Conservation (phyloP, 2,113 vertebrate genomes). For the Cisticola juncidis region DNA sequence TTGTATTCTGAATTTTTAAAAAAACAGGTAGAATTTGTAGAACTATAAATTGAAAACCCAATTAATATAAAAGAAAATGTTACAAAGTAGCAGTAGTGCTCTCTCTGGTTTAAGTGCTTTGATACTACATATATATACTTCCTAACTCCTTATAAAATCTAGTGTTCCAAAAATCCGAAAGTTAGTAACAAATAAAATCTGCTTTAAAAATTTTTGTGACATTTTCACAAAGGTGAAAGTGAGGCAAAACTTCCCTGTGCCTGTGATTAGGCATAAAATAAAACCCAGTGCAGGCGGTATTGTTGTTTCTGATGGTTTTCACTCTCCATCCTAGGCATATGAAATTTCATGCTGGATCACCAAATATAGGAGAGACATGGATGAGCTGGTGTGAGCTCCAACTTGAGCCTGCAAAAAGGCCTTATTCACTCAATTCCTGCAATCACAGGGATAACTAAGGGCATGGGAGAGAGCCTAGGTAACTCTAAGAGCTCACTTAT, state of each 20-base stretch:
- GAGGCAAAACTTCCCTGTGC: background rate
- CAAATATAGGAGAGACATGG: rapidly evolving
- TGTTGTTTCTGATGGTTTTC: background rate
- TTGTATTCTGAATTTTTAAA: background rate
- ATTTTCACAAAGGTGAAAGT: background rate
- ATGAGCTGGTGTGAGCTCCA: background rate
- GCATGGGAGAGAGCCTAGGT: background rate
- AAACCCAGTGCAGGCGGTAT: background rate
- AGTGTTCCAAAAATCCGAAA: background rate
- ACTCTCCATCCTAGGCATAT: background rate
- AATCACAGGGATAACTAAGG: background rate
- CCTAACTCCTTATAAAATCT: background rate
- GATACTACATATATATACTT: background rate
- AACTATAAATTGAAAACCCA: background rate
- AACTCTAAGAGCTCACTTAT: background rate
- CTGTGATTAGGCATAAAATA: background rate
- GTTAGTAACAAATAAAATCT: background rate
- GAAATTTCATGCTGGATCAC: background rate
- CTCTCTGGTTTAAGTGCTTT: background rate
- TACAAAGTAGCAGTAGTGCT: background rate
- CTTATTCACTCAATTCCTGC: background rate
- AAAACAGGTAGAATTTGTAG: background rate
- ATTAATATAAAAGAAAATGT: background rate
- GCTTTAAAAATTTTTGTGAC: background rate
- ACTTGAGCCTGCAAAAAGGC: background rate